Conservation (phyloP, 2,797 vertebrate species). For the Sphenodon punctatus region DNA sequence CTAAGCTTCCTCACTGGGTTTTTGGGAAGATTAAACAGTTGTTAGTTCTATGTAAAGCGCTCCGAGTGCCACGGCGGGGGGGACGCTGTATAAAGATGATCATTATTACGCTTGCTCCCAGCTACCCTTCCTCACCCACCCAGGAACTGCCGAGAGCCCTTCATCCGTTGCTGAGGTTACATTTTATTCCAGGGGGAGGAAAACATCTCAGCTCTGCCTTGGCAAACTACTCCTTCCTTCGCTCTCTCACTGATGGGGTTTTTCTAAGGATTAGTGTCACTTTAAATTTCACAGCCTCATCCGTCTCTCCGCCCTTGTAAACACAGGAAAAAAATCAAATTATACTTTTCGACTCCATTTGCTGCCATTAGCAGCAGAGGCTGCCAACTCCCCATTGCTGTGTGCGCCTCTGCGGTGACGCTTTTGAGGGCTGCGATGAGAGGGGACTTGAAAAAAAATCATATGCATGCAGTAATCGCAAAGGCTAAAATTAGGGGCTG, state of each 20-base stretch:
- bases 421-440: not conserved
- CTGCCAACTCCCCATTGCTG: not conserved
- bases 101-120: too few species aligned
- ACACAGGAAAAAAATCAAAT: constrained; percentile 4
- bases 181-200: constrained; percentile 21
- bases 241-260: not conserved
- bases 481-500: not conserved
- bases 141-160: too few species aligned
- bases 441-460: not conserved
- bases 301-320: constrained; percentile 23
- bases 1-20: too few species aligned
- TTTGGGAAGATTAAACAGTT: too few species aligned
- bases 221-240: not conserved
- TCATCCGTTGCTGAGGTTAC: constrained; percentile 58
- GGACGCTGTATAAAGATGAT: too few species aligned
- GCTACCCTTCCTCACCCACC: constrained; percentile 9
- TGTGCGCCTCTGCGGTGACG: not conserved
- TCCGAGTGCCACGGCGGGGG: too few species aligned
- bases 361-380: constrained; percentile 21
- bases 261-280: not conserved
- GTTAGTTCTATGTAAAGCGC: too few species aligned
- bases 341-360: not conserved
- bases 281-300: not conserved
- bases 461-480: not conserved
- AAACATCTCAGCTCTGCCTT: constrained; percentile 36